Evolutionary conservation across 2,113 vertebrate genomes (phyloP).

Genomic region (Limnothrissa miodon): DNA sequence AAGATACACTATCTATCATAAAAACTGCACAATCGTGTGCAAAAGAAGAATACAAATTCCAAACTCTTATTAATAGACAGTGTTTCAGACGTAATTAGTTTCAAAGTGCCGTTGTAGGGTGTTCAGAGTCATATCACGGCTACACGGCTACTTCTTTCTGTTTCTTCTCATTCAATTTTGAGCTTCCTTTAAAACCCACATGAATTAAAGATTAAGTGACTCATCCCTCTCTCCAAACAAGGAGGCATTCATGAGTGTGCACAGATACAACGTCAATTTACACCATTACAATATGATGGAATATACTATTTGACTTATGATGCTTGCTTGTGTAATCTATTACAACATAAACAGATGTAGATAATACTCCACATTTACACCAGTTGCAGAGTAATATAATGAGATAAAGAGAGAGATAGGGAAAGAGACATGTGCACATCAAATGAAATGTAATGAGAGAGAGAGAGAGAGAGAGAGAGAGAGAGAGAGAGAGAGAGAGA

Average conservation of each 20-base stretch:
- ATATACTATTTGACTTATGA: too few relatives aligned
- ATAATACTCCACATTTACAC: background rate
- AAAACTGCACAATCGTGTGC: background rate
- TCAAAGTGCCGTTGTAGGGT: background rate
- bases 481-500: background rate
- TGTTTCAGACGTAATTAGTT: background rate
- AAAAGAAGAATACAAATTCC: background rate
- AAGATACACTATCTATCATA: too few relatives aligned
- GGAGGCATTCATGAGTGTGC: background rate
- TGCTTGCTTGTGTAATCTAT: background rate
- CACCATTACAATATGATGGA: too few relatives aligned
- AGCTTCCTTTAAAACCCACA: background rate
- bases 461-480: too few relatives aligned
- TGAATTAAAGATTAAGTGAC: background rate
- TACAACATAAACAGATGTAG: background rate
- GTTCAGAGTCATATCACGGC: background rate
- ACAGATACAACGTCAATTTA: background rate
- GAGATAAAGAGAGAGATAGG: too few relatives aligned
- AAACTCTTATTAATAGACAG: background rate
- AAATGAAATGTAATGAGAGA: too few relatives aligned
- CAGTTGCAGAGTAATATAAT: background rate
- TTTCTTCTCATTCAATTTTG: background rate
- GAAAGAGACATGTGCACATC: too few relatives aligned
- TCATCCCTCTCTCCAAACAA: background rate
- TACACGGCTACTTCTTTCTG: background rate